phyloP scores from a whole-genome alignment of 1,140 invertebrate species.

The Drosophila bocqueti region DNA sequence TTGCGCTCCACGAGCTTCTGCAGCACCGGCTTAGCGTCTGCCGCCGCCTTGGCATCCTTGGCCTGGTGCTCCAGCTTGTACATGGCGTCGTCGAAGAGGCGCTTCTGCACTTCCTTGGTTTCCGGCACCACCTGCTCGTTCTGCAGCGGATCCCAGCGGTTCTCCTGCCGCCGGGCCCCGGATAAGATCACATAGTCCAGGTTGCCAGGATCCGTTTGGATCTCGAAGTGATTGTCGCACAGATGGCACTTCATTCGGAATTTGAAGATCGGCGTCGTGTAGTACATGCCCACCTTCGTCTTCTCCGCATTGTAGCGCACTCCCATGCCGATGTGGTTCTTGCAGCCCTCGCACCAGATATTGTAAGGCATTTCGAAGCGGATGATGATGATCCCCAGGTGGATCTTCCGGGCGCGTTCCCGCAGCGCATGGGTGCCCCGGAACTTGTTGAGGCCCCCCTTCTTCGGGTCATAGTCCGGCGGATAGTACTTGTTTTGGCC shows the following conservation, averaged over 20 bases:
- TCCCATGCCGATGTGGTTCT: slow-evolving; percentile 97
- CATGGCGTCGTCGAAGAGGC: slow-evolving; percentile 97
- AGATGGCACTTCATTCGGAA: slow-evolving; percentile 99
- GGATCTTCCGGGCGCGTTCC: slow-evolving; percentile 96
- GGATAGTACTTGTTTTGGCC: slow-evolving; percentile 99
- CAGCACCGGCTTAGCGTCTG: slow-evolving; percentile 89
- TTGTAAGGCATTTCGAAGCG: slow-evolving; percentile 99
- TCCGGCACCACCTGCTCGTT: slow-evolving; percentile 97
- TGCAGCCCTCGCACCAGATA: slow-evolving; percentile 99
- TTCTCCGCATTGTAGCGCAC: slow-evolving; percentile 99
- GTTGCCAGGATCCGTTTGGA: slow-evolving; percentile 99
- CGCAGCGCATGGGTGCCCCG: slow-evolving; percentile 97
- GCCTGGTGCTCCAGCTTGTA: slow-evolving; percentile 96
- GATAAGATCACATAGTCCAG: slow-evolving; percentile 98
- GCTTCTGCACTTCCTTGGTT: slow-evolving; percentile 94
- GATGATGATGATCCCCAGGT: slow-evolving; percentile 98
- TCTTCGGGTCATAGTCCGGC: slow-evolving; percentile 97
- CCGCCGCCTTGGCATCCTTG: slow-evolving; percentile 91
- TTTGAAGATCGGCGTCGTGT: slow-evolving; percentile 98
- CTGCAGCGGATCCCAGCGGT: slow-evolving; percentile 98
- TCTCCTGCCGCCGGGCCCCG: slow-evolving; percentile 98
- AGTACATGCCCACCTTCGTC: slow-evolving; percentile 99
- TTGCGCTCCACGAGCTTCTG: slow-evolving; percentile 91
- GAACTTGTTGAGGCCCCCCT: slow-evolving; percentile 95
- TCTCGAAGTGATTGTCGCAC: slow-evolving; percentile 99